Conservation (phyloP, 2,113 vertebrate species). For the Salminus brasiliensis region DNA sequence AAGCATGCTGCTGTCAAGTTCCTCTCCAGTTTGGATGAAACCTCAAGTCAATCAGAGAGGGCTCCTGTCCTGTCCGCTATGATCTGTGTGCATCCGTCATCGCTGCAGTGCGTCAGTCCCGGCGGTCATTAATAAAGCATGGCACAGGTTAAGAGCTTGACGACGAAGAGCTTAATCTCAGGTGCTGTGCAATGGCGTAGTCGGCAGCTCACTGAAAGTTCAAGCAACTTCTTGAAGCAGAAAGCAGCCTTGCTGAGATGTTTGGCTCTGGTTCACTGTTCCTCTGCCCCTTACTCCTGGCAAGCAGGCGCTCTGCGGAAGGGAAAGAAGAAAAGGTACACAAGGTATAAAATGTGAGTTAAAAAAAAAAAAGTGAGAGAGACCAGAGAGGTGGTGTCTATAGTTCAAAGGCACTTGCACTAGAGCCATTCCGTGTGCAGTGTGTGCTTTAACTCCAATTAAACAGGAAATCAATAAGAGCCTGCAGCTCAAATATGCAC, state of each 20-base stretch:
- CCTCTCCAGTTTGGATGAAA: not conserved
- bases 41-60: not conserved
- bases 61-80: not conserved
- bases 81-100: conserved; percentile 14
- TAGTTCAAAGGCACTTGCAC: not conserved
- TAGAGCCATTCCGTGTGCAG: conserved; percentile 3
- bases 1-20: not conserved
- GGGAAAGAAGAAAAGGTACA: not conserved
- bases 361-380: not conserved
- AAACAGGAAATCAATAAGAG: conserved; percentile 6
- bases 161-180: conserved; percentile 1
- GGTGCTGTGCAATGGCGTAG: not conserved
- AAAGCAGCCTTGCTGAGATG: not conserved
- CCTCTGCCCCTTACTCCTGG: not conserved
- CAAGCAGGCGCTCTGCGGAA: not conserved
- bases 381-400: not conserved
- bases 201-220: conserved; percentile 1
- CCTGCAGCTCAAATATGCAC: not conserved
- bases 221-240: conserved; percentile 8
- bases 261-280: not conserved
- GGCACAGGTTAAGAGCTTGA: not conserved
- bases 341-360: not conserved
- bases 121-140: conserved; percentile 33
- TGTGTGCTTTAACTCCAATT: not conserved
- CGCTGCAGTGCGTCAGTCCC: conserved; percentile 11